phyloP scores from a whole-genome alignment of 1,140 invertebrate genomes.

The Conus betulinus region DNA sequence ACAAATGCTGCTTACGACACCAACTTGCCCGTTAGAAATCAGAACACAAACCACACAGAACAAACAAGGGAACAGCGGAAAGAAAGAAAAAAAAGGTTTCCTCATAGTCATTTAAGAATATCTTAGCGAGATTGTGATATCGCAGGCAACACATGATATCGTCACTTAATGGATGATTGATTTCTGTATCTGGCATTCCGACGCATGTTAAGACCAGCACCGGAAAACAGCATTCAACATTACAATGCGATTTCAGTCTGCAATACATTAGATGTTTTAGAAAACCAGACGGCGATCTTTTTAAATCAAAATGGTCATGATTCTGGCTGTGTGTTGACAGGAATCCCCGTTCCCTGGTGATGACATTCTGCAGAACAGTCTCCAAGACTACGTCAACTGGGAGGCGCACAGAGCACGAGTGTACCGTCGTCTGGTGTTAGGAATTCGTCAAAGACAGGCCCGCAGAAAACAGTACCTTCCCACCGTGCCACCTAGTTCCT shows the following conservation, averaged over 20 bases:
- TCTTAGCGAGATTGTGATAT: no score
- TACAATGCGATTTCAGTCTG: no score
- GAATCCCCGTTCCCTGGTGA: slow-evolving; percentile 63
- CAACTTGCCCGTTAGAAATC: no score
- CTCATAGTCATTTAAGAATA: no score
- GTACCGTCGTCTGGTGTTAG: slow-evolving; percentile 44
- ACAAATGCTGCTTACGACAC: no score
- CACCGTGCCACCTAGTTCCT: slow-evolving; percentile 42
- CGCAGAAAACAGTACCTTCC: slow-evolving; percentile 45
- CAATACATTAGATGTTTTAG: neutral
- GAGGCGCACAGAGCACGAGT: slow-evolving; percentile 48
- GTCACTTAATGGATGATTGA: no score
- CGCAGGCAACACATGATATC: no score
- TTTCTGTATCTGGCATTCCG: no score
- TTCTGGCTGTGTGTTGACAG: slow-evolving; percentile 39
- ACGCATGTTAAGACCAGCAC: neutral
- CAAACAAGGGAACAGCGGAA: no score
- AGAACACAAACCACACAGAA: no score
- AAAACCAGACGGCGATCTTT: neutral
- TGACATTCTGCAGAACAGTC: slow-evolving; percentile 54
- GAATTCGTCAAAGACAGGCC: slow-evolving; percentile 36
- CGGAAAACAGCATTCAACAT: neutral
- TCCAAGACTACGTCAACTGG: slow-evolving; percentile 66
- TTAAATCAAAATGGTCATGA: neutral
- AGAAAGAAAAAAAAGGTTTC: no score